Conservation (phyloP, 2,113 vertebrate species). For the Cervus canadensis region DNA sequence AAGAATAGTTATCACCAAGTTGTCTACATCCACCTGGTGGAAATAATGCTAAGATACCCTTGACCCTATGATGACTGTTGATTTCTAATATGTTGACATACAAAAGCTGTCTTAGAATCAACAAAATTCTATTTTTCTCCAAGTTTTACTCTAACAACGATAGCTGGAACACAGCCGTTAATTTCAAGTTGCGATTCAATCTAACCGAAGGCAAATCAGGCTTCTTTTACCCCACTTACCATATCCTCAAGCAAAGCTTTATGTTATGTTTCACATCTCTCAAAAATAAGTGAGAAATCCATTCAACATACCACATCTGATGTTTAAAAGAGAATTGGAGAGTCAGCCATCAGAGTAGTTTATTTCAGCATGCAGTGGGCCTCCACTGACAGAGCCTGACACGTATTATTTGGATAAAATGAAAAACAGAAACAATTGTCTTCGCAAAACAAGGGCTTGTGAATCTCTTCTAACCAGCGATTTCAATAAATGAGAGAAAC, state of each 20-base stretch:
- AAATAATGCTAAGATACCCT: background rate
- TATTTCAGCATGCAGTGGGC: no score
- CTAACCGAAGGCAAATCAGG: background rate
- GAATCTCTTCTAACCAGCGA: background rate
- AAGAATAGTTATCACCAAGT: background rate
- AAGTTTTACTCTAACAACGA: background rate
- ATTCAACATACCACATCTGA: background rate
- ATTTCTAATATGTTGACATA: background rate
- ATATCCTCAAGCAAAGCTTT: background rate
- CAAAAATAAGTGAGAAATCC: background rate
- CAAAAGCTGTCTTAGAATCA: background rate
- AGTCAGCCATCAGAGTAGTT: background rate
- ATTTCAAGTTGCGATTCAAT: background rate
- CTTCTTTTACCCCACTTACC: background rate
- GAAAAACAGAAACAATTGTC: background rate
- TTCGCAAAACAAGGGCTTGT: background rate
- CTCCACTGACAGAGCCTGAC: background rate
- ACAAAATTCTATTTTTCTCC: background rate
- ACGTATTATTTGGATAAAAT: background rate
- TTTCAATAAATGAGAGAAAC: background rate
- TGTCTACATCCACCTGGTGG: background rate
- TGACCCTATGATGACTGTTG: background rate
- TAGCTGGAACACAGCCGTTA: background rate
- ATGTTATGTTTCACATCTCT: background rate
- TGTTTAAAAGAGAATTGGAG: background rate